Conservation (phyloP, 2,113 vertebrate genomes). For the Hydrolagus affinis region DNA sequence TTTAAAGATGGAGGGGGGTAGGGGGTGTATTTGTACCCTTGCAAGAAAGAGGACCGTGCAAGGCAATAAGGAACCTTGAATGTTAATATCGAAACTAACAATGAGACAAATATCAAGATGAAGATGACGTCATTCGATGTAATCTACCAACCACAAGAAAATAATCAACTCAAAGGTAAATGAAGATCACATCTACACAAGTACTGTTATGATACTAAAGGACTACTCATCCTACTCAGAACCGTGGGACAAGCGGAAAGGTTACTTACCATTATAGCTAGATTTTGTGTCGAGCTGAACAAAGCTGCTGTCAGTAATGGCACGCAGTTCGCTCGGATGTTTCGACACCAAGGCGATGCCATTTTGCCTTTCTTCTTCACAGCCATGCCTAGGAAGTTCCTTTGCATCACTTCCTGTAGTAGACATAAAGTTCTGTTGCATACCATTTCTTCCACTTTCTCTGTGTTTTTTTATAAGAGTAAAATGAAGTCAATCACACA, state of each 20-base stretch:
- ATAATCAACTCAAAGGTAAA: conserved; percentile 1
- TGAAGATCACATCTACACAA: conserved; percentile 6
- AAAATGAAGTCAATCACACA: conserved; percentile 13
- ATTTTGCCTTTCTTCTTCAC: conserved; percentile 23
- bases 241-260: conserved; percentile 3
- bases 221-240: background rate
- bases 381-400: conserved; percentile 30
- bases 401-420: conserved; percentile 31
- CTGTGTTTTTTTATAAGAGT: conserved; percentile 19
- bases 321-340: conserved; percentile 8
- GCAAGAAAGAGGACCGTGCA: background rate
- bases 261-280: conserved; percentile 31
- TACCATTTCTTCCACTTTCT: conserved; percentile 26
- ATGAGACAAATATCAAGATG: background rate
- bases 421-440: conserved; percentile 32
- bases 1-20: background rate
- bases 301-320: conserved; percentile 23
- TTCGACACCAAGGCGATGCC: conserved; percentile 20
- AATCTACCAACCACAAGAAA: background rate
- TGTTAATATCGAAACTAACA: background rate
- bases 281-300: conserved; percentile 25
- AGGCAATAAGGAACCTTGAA: background rate
- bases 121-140: background rate
- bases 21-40: background rate
- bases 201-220: background rate